Evolutionary conservation across 2,888 invertebrate species (phyloP).

Genomic region (Geophilus truncorum): DNA sequence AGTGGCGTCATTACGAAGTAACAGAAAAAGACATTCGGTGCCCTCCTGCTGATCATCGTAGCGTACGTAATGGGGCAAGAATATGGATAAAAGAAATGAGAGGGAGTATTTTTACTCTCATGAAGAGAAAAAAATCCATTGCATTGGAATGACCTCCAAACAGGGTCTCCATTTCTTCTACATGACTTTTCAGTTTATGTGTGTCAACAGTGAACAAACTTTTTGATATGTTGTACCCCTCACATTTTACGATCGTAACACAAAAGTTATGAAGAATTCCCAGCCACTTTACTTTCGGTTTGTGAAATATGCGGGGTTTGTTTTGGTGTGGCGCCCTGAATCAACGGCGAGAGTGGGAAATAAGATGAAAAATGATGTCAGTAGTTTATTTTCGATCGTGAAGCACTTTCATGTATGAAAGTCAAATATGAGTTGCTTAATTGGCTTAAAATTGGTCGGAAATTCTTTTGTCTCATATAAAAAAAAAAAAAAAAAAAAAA

Average conservation of each 20-base stretch:
- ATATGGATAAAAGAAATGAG: constrained; percentile 25
- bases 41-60: constrained; percentile 18
- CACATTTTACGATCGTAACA: background rate
- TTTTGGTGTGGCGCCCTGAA: background rate
- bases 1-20: constrained; percentile 13
- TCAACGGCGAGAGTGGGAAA: too few relatives aligned
- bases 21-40: background rate
- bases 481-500: too few relatives aligned
- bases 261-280: background rate
- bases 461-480: too few relatives aligned
- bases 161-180: constrained; percentile 25
- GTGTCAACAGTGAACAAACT: constrained; percentile 25
- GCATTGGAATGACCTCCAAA: constrained; percentile 25
- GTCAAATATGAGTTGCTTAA: too few relatives aligned
- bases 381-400: too few relatives aligned
- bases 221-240: constrained; percentile 13
- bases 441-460: too few relatives aligned
- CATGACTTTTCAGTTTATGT: constrained; percentile 14
- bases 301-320: background rate
- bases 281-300: background rate
- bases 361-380: too few relatives aligned
- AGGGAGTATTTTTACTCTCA: constrained; percentile 15
- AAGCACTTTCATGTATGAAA: too few relatives aligned
- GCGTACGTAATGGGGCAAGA: constrained; percentile 16
- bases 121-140: background rate